Evolutionary conservation across 2,888 invertebrate species (phyloP), one percentile per base, ranked within the genome.

Genomic region (Thalpophila matura): DNA sequence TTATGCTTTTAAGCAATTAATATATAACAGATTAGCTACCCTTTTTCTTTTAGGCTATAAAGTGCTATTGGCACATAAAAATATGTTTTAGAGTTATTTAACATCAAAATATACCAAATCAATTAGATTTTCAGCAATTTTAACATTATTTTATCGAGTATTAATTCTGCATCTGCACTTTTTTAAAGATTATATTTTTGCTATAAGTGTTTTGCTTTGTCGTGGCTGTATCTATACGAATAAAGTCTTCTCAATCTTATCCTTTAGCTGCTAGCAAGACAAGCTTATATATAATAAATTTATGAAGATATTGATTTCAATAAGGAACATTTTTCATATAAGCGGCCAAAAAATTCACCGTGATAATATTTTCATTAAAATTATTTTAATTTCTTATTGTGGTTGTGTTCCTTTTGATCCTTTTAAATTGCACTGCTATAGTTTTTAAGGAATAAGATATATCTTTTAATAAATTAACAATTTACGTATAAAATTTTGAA

Each of bases 381-480:
- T 18, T 4, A 2, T 20, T 12, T 7, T 3, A 1, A 7, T 0
- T 3, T 10, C 18, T n/a, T 29, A 14, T 27, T 37, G 22, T 20
- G n/a, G n/a, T 37, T 9, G n/a, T 9, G 18, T 35, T 31, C 4
- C 16, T 29, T 33, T 29, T 10, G 22, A 18, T 22, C 6, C 3
- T 22, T 29, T 27, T n/a, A 58, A 10, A 33, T 29, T 40, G 10
- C 20, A 31, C 1, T 43, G 22, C 18, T 33, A 50, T 38, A 46
- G 16, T 70, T 46, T 50, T 29, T 10, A 71, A 55, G 29, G n/a
- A 33, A 60, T 33, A 20, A 42, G 14, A 29, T 10, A 38, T 26
- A 14, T 20, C 38, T 50, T 60, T 47, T 10, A 60, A 64, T 51
- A 50, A 69, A 65, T 62, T 69, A 59, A 76, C 65, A 42, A 60